Evolutionary conservation across 2,113 vertebrate species (phyloP).

Genomic region (Chinchilla lanigera): DNA sequence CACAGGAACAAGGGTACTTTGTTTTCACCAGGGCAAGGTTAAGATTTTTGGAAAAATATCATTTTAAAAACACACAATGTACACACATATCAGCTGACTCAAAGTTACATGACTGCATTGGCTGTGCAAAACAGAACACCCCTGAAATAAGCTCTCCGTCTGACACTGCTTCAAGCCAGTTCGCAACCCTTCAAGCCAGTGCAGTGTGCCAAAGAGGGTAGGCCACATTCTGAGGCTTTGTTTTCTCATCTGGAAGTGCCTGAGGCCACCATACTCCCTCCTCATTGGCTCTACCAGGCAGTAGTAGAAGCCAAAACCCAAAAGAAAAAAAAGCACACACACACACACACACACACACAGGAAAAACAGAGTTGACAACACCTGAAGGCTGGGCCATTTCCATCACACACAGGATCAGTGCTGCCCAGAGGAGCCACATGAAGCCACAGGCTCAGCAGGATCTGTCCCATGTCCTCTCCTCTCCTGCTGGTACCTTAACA

Average conservation of each 20-base stretch:
- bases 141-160: neutral
- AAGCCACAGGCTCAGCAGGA: too few species aligned
- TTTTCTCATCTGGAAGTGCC: neutral
- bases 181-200: neutral
- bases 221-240: neutral
- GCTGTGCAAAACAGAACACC: neutral
- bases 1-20: neutral
- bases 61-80: neutral
- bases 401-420: neutral
- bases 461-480: neutral
- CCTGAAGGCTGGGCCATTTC: neutral
- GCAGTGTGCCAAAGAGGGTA: too few species aligned
- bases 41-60: neutral
- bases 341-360: neutral
- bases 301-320: neutral
- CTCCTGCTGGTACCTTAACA: neutral
- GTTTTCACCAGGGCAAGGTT: neutral
- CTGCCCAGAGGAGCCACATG: neutral
- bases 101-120: neutral
- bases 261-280: neutral
- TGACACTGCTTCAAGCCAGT: neutral
- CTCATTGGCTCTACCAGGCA: neutral
- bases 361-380: neutral
- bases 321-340: neutral
- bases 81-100: neutral